These are phyloP conservation scores for Aphis craccivora DNA, from an alignment of 1,140 invertebrate genomes.

Conservation along the genomic window DNA sequence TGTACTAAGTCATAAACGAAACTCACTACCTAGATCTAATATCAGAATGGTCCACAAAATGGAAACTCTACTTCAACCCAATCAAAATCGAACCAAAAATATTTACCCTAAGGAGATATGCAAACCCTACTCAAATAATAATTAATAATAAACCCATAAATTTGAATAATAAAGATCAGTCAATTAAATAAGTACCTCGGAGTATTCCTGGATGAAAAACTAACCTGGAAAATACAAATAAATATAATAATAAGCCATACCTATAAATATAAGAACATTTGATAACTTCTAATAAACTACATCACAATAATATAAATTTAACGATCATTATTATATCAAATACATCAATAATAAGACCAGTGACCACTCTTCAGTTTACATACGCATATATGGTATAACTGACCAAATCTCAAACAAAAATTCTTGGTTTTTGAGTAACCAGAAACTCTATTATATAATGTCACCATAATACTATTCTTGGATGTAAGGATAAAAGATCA, in stretches of 20 bases:
- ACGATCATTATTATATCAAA: background rate
- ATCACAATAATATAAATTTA: background rate
- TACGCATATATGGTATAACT: background rate
- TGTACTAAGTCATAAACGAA: background rate
- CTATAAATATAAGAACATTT: background rate
- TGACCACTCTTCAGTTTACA: background rate
- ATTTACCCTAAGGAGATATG: background rate
- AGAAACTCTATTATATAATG: background rate
- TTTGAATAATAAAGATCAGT: background rate
- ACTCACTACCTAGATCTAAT: background rate
- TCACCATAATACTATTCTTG: background rate
- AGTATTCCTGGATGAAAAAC: background rate
- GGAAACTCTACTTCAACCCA: background rate
- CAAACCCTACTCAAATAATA: background rate
- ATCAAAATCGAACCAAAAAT: background rate
- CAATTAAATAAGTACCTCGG: background rate
- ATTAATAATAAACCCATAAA: background rate
- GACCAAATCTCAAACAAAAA: background rate
- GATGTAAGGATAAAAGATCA: background rate
- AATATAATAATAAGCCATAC: background rate
- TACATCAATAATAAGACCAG: background rate
- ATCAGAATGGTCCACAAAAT: background rate
- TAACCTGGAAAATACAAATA: background rate
- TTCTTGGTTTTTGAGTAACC: background rate
- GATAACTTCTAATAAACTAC: background rate